Conservation (phyloP, 2,797 vertebrate genomes). For the Delichon dasypus region DNA sequence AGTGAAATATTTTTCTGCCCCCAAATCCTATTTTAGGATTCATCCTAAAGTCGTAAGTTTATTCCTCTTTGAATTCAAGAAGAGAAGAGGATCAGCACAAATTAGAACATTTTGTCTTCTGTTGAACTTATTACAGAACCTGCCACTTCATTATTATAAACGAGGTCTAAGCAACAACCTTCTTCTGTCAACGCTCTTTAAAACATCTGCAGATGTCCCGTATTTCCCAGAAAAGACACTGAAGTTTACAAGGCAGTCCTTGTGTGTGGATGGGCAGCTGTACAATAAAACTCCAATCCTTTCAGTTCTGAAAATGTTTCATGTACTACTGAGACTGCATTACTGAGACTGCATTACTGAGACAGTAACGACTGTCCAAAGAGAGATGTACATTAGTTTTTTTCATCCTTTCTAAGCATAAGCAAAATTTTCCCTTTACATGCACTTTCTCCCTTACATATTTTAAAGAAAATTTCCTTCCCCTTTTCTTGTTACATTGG, state of each 20-base stretch:
- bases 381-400: neutral
- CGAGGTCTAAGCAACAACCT: slow-evolving; percentile 1
- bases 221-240: slow-evolving; percentile 16
- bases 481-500: neutral
- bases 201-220: slow-evolving; percentile 5
- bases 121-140: neutral
- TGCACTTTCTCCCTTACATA: neutral
- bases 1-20: neutral
- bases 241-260: neutral
- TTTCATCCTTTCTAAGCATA: neutral
- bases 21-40: neutral
- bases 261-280: neutral
- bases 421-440: neutral
- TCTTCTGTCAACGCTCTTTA: neutral
- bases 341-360: neutral
- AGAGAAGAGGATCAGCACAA: neutral
- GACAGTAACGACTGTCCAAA: neutral
- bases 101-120: neutral
- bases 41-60: neutral
- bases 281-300: neutral
- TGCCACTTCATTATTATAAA: neutral
- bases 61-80: neutral
- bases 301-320: slow-evolving; percentile 18
- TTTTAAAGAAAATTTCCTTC: neutral
- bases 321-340: neutral